phyloP scores from a whole-genome alignment of 1,140 invertebrate genomes.

The Diorhabda elongata region DNA sequence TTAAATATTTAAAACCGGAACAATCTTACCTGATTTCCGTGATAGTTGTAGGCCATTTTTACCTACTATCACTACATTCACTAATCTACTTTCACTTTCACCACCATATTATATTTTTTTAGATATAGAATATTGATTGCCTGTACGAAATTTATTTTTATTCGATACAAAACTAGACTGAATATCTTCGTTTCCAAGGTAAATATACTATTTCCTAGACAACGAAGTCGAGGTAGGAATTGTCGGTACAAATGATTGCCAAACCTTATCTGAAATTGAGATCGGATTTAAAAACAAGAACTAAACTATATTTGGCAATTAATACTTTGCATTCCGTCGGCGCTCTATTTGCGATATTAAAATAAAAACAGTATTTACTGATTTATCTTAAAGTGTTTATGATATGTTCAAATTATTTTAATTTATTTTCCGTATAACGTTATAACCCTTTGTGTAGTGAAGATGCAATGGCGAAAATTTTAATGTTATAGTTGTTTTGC shows the following conservation, averaged over 20 bases:
- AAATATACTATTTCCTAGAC: slow-evolving; percentile 18
- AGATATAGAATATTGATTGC: background rate
- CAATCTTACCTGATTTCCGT: slow-evolving; percentile 31
- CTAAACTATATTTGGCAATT: no score
- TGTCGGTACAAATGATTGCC: slow-evolving; percentile 14
- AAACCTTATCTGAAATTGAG: slow-evolving; percentile 16
- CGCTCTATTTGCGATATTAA: no score
- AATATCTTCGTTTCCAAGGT: slow-evolving; percentile 13
- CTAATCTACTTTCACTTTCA: slow-evolving; percentile 10
- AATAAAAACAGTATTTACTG: no score
- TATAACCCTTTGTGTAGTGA: no score
- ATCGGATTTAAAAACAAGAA: no score
- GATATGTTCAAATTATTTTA: no score
- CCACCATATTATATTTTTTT: background rate
- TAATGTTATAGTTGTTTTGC: no score
- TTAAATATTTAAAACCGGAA: background rate
- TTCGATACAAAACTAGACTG: background rate
- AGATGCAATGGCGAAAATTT: no score
- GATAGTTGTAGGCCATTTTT: slow-evolving; percentile 26
- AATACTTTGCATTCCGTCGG: no score
- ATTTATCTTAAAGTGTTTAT: no score
- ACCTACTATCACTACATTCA: background rate
- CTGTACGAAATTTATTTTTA: background rate
- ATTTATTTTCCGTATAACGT: no score
- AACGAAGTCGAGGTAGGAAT: slow-evolving; percentile 2